A percentile compares a stretch with the other conserved stretches of the same genome.
phyloP scores from a whole-genome alignment of 2,113 vertebrate species.

The Coracopsis vasa region DNA sequence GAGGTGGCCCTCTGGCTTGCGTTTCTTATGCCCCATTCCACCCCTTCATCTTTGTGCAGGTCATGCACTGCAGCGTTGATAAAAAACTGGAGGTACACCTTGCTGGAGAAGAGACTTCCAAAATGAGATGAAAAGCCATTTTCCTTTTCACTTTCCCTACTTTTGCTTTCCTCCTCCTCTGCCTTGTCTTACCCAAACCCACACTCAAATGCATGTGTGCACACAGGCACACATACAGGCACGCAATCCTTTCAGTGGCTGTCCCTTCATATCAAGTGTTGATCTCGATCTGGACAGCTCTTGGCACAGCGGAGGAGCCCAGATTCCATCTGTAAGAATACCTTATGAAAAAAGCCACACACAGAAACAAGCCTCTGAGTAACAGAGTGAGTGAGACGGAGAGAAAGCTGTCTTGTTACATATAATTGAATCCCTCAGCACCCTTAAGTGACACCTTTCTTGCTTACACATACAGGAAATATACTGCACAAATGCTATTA shows the following conservation, averaged over 20 bases:
- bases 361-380: background rate
- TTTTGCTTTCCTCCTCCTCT: background rate
- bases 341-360: background rate
- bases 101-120: background rate
- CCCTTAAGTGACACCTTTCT: slow-evolving; percentile 58
- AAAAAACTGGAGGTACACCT: background rate
- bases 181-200: background rate
- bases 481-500: slow-evolving; percentile 58
- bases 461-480: slow-evolving; percentile 60
- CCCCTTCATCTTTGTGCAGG: background rate
- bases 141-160: background rate
- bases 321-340: slow-evolving; percentile 3
- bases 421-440: slow-evolving; percentile 52
- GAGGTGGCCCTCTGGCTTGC: background rate
- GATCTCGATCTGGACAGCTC: background rate
- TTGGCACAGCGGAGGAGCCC: background rate
- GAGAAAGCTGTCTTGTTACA: slow-evolving; percentile 49
- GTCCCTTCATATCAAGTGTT: slow-evolving; percentile 29
- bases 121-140: background rate
- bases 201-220: background rate
- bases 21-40: background rate
- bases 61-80: background rate
- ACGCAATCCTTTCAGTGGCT: background rate
- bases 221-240: background rate
- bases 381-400: background rate